Evolutionary conservation across 35 echinoderm and acorn worm species (phyloP).

Genomic region (Lytechinus pictus): DNA sequence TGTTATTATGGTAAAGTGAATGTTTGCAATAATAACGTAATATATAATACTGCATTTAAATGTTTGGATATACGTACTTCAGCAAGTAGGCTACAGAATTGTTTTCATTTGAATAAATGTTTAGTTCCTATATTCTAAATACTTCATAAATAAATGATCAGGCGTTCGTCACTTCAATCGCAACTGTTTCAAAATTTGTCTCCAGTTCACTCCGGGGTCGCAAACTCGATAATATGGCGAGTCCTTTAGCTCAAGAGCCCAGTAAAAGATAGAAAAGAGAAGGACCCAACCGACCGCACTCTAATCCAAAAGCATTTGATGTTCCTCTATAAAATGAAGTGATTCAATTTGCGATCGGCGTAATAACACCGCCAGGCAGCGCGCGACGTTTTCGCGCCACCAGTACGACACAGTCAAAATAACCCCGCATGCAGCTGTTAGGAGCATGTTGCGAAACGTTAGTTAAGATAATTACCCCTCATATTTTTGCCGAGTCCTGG

Average conservation of each 20-base stretch:
- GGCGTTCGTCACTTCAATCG: neutral
- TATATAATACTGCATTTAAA: too few relatives aligned
- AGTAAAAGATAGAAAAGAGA: neutral
- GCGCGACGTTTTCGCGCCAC: neutral
- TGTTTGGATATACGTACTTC: too few relatives aligned
- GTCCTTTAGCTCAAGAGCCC: neutral
- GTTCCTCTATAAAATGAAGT: slow-evolving; percentile 8
- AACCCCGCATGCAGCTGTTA: neutral
- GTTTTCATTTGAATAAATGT: too few relatives aligned
- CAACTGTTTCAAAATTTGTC: neutral
- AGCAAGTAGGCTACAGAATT: too few relatives aligned
- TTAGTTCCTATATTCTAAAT: too few relatives aligned
- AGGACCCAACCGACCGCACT: neutral
- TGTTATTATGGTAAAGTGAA: too few relatives aligned
- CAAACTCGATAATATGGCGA: neutral
- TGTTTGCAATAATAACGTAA: too few relatives aligned
- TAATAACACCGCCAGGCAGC: slow-evolving; percentile 8
- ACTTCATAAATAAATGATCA: neutral
- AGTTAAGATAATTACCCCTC: slow-evolving; percentile 18
- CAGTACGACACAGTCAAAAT: neutral
- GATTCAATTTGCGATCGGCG: slow-evolving; percentile 9
- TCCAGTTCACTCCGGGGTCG: neutral
- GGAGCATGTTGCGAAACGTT: slow-evolving; percentile 9
- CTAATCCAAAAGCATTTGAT: slow-evolving; percentile 19
- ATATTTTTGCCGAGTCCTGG: neutral